phyloP scores from a whole-genome alignment of 2,888 invertebrate genomes.

The Xestobium rufovillosum region DNA sequence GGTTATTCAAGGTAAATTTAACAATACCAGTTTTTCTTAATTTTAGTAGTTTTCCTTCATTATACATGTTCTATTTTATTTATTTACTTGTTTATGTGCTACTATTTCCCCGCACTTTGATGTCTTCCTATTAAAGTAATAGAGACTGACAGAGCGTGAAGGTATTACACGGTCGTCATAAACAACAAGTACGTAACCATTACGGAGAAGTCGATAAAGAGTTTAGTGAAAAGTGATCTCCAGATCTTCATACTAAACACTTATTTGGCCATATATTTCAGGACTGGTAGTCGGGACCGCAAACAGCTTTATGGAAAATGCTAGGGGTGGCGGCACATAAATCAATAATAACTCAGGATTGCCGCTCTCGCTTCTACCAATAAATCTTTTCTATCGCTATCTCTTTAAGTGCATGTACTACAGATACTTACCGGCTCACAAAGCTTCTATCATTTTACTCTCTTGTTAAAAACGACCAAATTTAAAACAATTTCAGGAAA shows the following conservation, averaged over 20 bases:
- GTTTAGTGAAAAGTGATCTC: slow-evolving; percentile 40
- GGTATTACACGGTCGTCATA: too few species aligned
- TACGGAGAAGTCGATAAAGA: slow-evolving; percentile 30
- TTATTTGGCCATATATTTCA: slow-evolving; percentile 45
- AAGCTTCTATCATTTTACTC: neutral
- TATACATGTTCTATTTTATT: too few species aligned
- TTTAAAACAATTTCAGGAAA: too few species aligned
- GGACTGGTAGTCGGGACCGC: slow-evolving; percentile 41
- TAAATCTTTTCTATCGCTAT: slow-evolving; percentile 33
- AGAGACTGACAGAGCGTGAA: too few species aligned
- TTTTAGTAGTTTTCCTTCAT: too few species aligned
- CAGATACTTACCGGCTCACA: slow-evolving; percentile 20
- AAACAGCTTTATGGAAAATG: slow-evolving; percentile 47
- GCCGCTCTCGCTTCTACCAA: slow-evolving; percentile 29
- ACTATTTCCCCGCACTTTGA: too few species aligned
- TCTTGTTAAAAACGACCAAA: slow-evolving; percentile 7
- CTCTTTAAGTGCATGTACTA: slow-evolving; percentile 28
- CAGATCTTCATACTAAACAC: slow-evolving; percentile 44
- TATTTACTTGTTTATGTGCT: too few species aligned
- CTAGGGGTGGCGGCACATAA: slow-evolving; percentile 50
- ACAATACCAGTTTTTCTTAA: too few species aligned
- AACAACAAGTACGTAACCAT: too few species aligned
- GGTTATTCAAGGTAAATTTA: too few species aligned
- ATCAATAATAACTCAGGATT: slow-evolving; percentile 50
- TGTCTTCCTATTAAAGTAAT: too few species aligned